Evolutionary conservation across 2,113 vertebrate species (phyloP).

Genomic region (Scopus umbretta): DNA sequence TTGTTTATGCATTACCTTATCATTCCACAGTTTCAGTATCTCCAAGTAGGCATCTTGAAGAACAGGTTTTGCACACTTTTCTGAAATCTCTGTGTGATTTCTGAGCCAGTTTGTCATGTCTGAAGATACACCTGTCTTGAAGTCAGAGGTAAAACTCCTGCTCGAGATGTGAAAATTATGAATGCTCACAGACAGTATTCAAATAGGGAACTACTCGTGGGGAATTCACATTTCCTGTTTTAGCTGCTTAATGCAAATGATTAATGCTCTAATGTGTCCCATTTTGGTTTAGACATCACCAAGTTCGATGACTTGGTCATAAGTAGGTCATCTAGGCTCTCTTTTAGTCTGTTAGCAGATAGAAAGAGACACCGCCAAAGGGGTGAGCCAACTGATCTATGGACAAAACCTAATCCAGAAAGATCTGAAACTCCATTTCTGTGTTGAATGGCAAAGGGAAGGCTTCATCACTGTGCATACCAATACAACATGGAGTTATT

Average conservation of each 20-base stretch:
- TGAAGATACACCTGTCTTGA: background rate
- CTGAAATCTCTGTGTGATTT: background rate
- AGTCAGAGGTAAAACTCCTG: background rate
- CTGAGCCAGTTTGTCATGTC: background rate
- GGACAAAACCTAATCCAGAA: background rate
- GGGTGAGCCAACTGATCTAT: background rate
- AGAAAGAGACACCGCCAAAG: background rate
- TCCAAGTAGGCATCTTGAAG: background rate
- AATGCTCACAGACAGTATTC: background rate
- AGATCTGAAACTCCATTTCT: background rate
- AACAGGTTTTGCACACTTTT: background rate
- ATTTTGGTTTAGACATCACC: background rate
- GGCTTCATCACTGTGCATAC: background rate
- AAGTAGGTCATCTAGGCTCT: background rate
- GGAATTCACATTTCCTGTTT: background rate
- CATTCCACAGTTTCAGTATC: background rate
- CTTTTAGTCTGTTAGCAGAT: background rate
- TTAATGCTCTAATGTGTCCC: background rate
- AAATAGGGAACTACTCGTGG: background rate
- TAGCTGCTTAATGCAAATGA: background rate
- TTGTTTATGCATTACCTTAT: background rate
- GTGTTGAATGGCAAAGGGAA: background rate
- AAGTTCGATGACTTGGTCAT: background rate
- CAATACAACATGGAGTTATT: background rate
- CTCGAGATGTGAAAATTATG: background rate